Conservation (phyloP, 30 jellyfish, hydroid and myxozoan genomes). For the Aurelia sp. region DNA sequence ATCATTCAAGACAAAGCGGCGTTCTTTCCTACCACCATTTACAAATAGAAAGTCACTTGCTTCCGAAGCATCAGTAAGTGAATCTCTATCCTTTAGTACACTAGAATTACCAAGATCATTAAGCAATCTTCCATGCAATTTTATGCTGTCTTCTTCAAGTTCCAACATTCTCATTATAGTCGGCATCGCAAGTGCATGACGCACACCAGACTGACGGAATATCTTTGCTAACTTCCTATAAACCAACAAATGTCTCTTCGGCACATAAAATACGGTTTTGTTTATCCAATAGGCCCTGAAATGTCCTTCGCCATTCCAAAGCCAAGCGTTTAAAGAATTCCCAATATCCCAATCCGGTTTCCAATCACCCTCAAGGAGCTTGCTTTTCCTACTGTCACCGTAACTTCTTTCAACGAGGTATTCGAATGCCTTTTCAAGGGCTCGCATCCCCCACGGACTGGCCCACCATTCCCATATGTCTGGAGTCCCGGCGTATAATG, state of each 20-base stretch:
- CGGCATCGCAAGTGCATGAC: slow-evolving; percentile 94
- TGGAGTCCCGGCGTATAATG: slow-evolving; percentile 78
- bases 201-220: slow-evolving; percentile 93
- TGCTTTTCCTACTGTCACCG: slow-evolving; percentile 69
- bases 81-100: slow-evolving; percentile 52
- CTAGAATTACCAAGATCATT: slow-evolving; percentile 11
- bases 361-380: slow-evolving; percentile 92
- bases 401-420: slow-evolving; percentile 78
- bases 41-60: slow-evolving; percentile 55
- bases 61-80: slow-evolving; percentile 59
- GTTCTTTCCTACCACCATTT: slow-evolving; percentile 73
- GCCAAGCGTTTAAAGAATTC: slow-evolving; percentile 82
- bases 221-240: slow-evolving; percentile 66
- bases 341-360: slow-evolving; percentile 89
- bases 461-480: slow-evolving; percentile 99
- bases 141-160: slow-evolving; percentile 39
- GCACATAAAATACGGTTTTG: slow-evolving; percentile 68
- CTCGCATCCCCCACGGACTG: slow-evolving; percentile 98
- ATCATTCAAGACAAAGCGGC: slow-evolving; percentile 71
- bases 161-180: slow-evolving; percentile 70
- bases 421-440: slow-evolving; percentile 93
- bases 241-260: slow-evolving; percentile 36
- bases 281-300: slow-evolving; percentile 72
- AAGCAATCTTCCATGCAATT: slow-evolving; percentile 38
- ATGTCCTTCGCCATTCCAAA: slow-evolving; percentile 94